A percentile compares a stretch with the other conserved stretches of the same genome.
Conservation (phyloP, 2,888 invertebrate species). For the Kryphioiulus occultus region DNA sequence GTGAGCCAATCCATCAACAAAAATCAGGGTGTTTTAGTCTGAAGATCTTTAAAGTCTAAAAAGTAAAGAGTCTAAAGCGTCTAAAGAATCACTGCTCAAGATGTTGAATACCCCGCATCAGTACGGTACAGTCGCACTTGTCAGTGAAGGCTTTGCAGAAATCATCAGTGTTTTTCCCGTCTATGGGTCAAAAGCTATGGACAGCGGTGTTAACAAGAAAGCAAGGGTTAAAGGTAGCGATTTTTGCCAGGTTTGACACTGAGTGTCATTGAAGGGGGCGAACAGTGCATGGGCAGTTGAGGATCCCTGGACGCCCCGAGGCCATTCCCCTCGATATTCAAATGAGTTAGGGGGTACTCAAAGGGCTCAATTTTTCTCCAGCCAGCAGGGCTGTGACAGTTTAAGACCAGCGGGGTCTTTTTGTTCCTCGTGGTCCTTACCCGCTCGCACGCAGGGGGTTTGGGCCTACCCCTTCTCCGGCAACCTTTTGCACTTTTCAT, state of each 20-base stretch:
- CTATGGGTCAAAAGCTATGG: neutral
- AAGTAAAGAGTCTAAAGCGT: too few relatives aligned
- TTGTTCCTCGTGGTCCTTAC: conserved; percentile 33
- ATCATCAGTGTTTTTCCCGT: neutral
- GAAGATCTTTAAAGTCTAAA: too few relatives aligned
- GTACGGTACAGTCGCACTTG: neutral
- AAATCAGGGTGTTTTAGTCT: too few relatives aligned
- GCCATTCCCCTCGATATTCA: conserved; percentile 37
- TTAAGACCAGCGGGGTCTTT: conserved; percentile 37
- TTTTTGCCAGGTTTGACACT: neutral
- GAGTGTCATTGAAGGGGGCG: conserved; percentile 27
- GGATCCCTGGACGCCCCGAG: neutral
- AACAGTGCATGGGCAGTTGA: neutral
- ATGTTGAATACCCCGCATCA: too few relatives aligned
- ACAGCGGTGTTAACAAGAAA: neutral
- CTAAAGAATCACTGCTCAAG: too few relatives aligned
- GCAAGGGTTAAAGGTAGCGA: neutral
- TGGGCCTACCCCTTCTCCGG: conserved; percentile 32
- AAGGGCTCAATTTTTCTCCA: conserved; percentile 45
- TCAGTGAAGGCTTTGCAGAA: neutral
- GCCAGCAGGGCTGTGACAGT: conserved; percentile 41
- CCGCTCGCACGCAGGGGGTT: conserved; percentile 20
- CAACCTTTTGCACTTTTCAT: conserved; percentile 42
- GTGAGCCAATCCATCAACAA: too few relatives aligned
- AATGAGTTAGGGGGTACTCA: conserved; percentile 42